phyloP scores from a whole-genome alignment of 2,888 invertebrate species.

The Kryphioiulus occultus region DNA sequence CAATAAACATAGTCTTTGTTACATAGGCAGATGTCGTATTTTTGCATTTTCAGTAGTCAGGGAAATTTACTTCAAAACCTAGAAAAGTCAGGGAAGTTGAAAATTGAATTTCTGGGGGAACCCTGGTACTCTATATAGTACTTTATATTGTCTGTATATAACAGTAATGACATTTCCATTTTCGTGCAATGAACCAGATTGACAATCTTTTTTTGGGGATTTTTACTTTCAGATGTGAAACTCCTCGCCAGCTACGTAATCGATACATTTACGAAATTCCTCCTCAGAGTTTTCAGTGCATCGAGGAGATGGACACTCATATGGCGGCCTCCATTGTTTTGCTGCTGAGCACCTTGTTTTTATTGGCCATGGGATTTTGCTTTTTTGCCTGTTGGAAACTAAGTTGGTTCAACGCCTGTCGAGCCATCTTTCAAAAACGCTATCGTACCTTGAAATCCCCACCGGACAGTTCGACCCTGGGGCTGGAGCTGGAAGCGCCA shows the following conservation, averaged over 20 bases:
- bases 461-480: not conserved
- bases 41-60: too few relatives aligned
- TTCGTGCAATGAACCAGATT: not conserved
- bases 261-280: slow-evolving; percentile 46
- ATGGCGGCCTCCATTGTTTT: slow-evolving; percentile 47
- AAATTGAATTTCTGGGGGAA: too few relatives aligned
- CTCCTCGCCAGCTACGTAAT: slow-evolving; percentile 35
- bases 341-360: slow-evolving; percentile 39
- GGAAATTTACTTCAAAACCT: too few relatives aligned
- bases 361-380: slow-evolving; percentile 31
- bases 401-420: slow-evolving; percentile 45
- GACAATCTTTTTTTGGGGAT: not conserved
- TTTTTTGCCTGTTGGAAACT: slow-evolving; percentile 50
- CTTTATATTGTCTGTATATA: too few relatives aligned
- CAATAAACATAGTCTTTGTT: too few relatives aligned
- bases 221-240: slow-evolving; percentile 40
- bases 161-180: too few relatives aligned
- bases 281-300: slow-evolving; percentile 29
- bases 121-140: too few relatives aligned
- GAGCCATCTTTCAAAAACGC: slow-evolving; percentile 47
- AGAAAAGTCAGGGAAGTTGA: too few relatives aligned
- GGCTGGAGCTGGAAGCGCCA: slow-evolving; percentile 41
- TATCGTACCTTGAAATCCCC: slow-evolving; percentile 43
- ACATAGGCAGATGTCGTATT: too few relatives aligned
- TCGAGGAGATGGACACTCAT: slow-evolving; percentile 41